Evolutionary conservation across 2,113 vertebrate genomes (phyloP), one percentile per base, ranked within the genome.

Genomic region (Cyprinodon brontotheroides): DNA sequence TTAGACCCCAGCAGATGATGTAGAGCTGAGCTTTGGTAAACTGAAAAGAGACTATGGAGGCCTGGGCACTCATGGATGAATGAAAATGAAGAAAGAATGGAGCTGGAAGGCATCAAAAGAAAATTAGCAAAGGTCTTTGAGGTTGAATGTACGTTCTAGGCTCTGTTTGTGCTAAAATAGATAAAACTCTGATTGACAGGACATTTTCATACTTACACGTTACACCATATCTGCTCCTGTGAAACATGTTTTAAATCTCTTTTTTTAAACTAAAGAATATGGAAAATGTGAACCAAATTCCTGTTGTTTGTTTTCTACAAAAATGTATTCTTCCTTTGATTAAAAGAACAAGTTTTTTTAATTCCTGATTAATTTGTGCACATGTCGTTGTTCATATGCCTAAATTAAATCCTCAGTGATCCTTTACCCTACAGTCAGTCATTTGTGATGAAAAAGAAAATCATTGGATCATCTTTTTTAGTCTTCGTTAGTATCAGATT

Each of bases 351-450:
- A 12, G 36, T 4, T 29, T 45, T 60, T 66, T 61, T 59, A 37
- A 37, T 62, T 62, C 41, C 41, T 3, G 36, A 62, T 41, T 68
- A 81, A 61, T 4, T 48, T 68, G 63, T 29, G 57, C 41, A 37
- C 40, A 64, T 74, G 11, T 61, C 43, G 17, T 65, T 43, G 45
- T 63, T 87, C 75, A 84, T 37, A 76, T 72, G 67, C 37, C 74
- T 63, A 67, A 17, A 40, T 59, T 60, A 69, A 29, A 63, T 70
- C 67, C 65, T 77, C 1, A 10, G 47, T 14, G 6, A 62, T 86
- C 78, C 82, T 89, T 87, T 80, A 87, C 89, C 80, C 82, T 45
- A 86, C 59, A 70, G 65, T 69, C 48, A 45, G 80, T 87, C 84
- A 77, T 87, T 74, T 85, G 68, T 60, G 83, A 82, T 60, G 72